Percentiles rank a stretch among this genome's conserved stretches.
Evolutionary conservation across 92 coral and sea anemone genomes (phyloP).

Genomic region (Porites rus): DNA sequence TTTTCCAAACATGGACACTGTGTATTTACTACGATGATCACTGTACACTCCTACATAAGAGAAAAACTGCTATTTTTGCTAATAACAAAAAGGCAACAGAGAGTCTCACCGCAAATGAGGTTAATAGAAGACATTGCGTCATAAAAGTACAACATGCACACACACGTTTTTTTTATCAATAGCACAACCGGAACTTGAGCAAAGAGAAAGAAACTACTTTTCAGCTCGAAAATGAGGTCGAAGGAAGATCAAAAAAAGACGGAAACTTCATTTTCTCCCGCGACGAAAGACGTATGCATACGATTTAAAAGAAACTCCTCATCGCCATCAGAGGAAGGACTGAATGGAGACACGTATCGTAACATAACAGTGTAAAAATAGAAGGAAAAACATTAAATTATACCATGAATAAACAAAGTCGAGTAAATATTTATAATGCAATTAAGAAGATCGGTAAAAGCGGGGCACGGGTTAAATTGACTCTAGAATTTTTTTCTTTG

Average conservation of each 20-base stretch:
- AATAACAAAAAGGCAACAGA: background rate
- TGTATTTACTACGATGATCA: too few relatives aligned
- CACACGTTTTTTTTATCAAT: too few relatives aligned
- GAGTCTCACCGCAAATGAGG: too few relatives aligned
- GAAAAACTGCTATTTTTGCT: background rate
- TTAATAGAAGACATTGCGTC: background rate
- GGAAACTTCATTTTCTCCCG: background rate
- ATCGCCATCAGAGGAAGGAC: background rate
- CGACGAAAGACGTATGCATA: background rate
- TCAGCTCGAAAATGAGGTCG: background rate
- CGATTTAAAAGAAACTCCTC: background rate
- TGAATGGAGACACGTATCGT: background rate
- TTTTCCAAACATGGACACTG: too few relatives aligned
- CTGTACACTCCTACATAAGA: background rate
- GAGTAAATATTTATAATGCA: constrained; percentile 24
- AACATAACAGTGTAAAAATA: background rate
- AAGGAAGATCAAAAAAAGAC: background rate
- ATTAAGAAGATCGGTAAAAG: constrained; percentile 18
- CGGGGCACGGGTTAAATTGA: background rate
- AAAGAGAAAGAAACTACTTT: too few relatives aligned
- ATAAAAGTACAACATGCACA: too few relatives aligned
- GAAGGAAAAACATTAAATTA: constrained; percentile 1
- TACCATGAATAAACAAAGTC: constrained; percentile 13
- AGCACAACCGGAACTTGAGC: too few relatives aligned
- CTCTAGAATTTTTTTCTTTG: background rate